Evolutionary conservation across 2,888 invertebrate species (phyloP).

Genomic region (Aleiodes alternator): DNA sequence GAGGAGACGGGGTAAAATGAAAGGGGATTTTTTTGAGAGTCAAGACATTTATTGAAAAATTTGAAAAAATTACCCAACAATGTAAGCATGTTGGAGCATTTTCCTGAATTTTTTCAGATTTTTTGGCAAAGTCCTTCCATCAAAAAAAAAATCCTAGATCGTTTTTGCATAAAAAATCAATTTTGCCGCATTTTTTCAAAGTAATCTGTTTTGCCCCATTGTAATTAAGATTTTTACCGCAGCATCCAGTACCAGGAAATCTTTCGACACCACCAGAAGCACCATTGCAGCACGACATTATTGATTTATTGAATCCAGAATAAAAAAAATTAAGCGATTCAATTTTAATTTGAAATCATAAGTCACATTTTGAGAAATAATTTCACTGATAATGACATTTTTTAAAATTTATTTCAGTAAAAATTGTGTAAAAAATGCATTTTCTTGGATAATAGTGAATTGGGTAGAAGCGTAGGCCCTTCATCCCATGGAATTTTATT

Average conservation of each 20-base stretch:
- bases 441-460: not conserved
- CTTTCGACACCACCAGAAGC: slow-evolving; percentile 49
- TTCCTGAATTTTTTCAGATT: too few relatives aligned
- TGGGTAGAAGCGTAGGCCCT: not conserved
- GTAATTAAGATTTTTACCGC: slow-evolving; percentile 57
- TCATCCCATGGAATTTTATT: slow-evolving; percentile 7
- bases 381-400: slow-evolving; percentile 15
- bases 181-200: not conserved
- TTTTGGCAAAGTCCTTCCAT: too few relatives aligned
- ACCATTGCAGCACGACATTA: slow-evolving; percentile 61
- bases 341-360: too few relatives aligned
- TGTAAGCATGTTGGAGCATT: too few relatives aligned
- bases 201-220: not conserved
- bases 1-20: too few relatives aligned
- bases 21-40: not conserved
- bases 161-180: not conserved
- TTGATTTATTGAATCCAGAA: not conserved
- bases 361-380: not conserved
- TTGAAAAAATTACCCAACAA: too few relatives aligned
- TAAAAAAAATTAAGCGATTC: not conserved
- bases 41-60: too few relatives aligned
- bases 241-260: slow-evolving; percentile 58
- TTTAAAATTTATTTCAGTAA: not conserved
- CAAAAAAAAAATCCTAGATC: not conserved
- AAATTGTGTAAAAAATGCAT: not conserved